Conservation (phyloP, 2,113 vertebrate genomes). For the Austrofundulus limnaeus region DNA sequence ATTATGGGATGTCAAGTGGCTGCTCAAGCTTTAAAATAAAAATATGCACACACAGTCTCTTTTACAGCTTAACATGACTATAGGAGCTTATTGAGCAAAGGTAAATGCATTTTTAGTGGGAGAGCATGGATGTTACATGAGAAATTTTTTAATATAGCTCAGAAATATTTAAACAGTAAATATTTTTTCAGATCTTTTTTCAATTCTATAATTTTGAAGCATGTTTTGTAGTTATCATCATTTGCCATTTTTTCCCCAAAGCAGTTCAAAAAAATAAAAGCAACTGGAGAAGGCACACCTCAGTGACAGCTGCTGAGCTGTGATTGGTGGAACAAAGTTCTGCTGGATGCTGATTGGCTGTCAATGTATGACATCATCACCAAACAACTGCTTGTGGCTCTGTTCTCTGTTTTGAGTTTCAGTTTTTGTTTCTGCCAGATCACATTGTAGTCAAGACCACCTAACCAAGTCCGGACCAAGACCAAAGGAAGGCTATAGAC, state of each 20-base stretch:
- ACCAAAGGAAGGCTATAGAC: no score
- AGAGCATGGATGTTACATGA: not conserved
- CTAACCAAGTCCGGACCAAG: no score
- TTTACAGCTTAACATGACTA: slow-evolving; percentile 4
- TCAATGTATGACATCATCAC: no score
- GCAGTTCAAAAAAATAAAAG: slow-evolving; percentile 42
- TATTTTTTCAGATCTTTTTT: not conserved
- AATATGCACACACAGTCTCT: slow-evolving; percentile 23
- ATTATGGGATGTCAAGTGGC: slow-evolving; percentile 20
- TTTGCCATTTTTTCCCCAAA: slow-evolving; percentile 11
- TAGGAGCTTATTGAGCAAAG: slow-evolving; percentile 3
- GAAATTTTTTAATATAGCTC: not conserved
- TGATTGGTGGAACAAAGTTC: no score
- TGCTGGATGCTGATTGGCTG: no score
- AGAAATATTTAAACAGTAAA: not conserved
- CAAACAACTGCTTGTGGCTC: no score
- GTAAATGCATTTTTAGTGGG: slow-evolving; percentile 2
- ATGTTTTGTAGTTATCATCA: not conserved
- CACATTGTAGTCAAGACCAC: no score
- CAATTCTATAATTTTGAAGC: no score
- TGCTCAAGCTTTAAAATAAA: slow-evolving; percentile 24
- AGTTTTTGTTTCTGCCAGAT: no score
- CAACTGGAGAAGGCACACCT: no score
- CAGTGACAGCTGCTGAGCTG: no score
- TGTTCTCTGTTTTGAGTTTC: no score